Conservation (phyloP, 2,797 vertebrate species). For the Xyrichtys novacula region DNA sequence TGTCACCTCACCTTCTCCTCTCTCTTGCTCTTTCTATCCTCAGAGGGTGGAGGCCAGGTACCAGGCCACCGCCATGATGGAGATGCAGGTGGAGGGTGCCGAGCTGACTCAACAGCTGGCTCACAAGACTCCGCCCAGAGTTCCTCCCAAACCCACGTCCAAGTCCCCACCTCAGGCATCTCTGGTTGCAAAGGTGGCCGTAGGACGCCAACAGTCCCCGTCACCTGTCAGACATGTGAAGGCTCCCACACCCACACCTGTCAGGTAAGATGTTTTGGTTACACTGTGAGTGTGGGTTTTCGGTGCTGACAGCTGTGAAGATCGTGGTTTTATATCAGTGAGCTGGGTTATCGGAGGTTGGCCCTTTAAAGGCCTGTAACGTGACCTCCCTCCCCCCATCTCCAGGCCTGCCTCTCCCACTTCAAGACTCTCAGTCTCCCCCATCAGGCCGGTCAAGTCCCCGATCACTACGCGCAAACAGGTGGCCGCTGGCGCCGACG, state of each 20-base stretch:
- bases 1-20: not conserved
- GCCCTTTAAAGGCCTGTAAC: conserved; percentile 5
- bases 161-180: conserved; percentile 88
- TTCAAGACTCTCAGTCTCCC: conserved; percentile 87
- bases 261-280: conserved; percentile 79
- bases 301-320: not conserved
- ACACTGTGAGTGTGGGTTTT: not conserved
- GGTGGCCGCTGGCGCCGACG: conserved; percentile 75
- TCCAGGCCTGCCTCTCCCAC: conserved; percentile 85
- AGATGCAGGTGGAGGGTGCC: conserved; percentile 87
- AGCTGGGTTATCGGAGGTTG: not conserved
- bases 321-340: not conserved
- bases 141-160: conserved; percentile 90
- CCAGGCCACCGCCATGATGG: conserved; percentile 87
- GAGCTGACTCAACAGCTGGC: conserved; percentile 88
- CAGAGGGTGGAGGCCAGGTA: conserved; percentile 88
- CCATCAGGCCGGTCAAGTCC: conserved; percentile 90
- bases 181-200: conserved; percentile 84
- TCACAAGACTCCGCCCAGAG: conserved; percentile 94
- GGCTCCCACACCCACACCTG: conserved; percentile 89
- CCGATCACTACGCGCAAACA: conserved; percentile 83
- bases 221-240: conserved; percentile 95
- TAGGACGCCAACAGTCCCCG: conserved; percentile 92
- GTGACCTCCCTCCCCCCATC: conserved; percentile 10
- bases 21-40: not conserved